Evolutionary conservation across 2,113 vertebrate species (phyloP).

Genomic region (Scopus umbretta): DNA sequence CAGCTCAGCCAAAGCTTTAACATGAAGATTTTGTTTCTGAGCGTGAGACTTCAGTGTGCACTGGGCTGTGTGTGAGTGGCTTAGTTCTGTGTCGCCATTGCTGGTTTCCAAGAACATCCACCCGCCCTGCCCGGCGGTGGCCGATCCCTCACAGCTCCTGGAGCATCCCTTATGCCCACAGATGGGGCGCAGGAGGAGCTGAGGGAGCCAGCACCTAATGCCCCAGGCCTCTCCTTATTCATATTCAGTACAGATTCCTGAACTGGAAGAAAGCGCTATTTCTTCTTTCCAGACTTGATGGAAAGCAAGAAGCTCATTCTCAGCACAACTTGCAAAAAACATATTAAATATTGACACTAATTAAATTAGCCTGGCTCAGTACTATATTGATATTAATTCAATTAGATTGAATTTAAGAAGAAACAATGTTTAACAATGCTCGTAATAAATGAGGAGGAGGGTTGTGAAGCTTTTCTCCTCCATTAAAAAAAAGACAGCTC

Average conservation of each 20-base stretch:
- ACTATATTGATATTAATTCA: conserved; percentile 18
- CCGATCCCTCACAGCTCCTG: not conserved
- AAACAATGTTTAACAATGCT: conserved; percentile 37
- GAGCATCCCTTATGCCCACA: not conserved
- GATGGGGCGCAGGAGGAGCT: not conserved
- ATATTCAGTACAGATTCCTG: fast-evolving
- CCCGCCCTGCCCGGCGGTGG: not conserved
- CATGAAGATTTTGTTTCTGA: not conserved
- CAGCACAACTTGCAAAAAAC: not conserved
- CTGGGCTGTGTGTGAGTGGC: not conserved
- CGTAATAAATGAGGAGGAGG: conserved; percentile 29
- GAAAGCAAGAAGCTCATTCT: not conserved
- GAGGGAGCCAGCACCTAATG: not conserved
- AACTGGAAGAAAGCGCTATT: not conserved
- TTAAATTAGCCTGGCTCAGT: conserved; percentile 15
- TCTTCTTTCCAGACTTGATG: not conserved
- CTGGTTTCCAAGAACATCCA: not conserved
- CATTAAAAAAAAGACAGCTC: not conserved
- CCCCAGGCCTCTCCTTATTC: not conserved
- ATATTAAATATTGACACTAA: conserved; percentile 29
- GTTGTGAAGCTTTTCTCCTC: not conserved
- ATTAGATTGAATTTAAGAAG: conserved; percentile 11
- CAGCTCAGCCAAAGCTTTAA: not conserved
- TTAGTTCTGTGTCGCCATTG: not conserved
- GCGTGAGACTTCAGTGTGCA: fast-evolving